Base-by-base conservation (phyloP, 2,113 vertebrate species). In the Psilopogon haemacephalus region DNA sequence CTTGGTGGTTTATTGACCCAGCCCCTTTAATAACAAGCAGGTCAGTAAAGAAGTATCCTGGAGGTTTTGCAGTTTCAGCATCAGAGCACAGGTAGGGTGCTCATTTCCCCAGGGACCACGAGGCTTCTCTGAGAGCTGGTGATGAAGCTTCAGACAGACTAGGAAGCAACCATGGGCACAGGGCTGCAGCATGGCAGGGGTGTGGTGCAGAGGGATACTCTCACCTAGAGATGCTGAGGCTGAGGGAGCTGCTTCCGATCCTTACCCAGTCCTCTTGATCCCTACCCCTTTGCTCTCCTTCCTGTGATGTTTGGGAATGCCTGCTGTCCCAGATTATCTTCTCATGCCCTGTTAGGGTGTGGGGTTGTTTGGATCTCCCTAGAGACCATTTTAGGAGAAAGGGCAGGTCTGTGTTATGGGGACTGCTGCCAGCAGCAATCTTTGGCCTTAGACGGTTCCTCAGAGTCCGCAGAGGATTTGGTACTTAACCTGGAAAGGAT, bases 321-420 rank as follows among this genome's bases (percentile, higher is more conserved):
- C 37, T 3, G 1, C 19, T 77, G 30, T 50, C n/a, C 50, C 38
- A 21, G 6, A 2, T 20, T 37, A 81, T 40, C 52, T 77, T 74
- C 52, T 44, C 13, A 15, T 6, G 5, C 38, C 26, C 28, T 56
- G 2, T 12, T 84, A 63, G 55, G 58, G 9, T 28, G 21, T 6
- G 27, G 35, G 26, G 17, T 65, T 7, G 1, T 23, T 67, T 52
- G 44, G 52, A 40, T 84, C 37, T 62, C 40, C 2, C 2, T 30
- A 38, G 60, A 70, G 32, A 44, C 32, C 17, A 12, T 75, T 55
- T 71, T 5, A 73, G 52, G 35, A 86, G 55, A 30, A 23, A 42
- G n/a, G 35, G 46, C 40, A 48, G 59, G 35, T 67, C n/a, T 42
- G 0, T 0, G 0, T 56, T 86, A 54, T 1, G 5, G 15, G 15